Percentiles rank a stretch among this genome's conserved stretches.
Conservation (phyloP, 2,888 invertebrate genomes). For the Rhodophaea formosa region DNA sequence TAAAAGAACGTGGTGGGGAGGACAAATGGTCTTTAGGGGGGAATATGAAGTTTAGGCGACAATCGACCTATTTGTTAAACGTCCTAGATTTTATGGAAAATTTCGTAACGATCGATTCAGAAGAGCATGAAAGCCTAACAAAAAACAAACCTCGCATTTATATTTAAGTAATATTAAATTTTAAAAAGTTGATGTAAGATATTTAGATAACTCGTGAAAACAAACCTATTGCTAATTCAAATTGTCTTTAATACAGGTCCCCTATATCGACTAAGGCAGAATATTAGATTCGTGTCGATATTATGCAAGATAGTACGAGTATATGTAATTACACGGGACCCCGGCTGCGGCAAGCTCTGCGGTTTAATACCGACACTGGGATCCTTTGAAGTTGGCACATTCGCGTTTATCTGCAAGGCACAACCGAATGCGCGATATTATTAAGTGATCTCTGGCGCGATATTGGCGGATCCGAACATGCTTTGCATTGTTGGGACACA, state of each 20-base stretch:
- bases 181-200: no score
- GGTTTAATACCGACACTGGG: constrained; percentile 29
- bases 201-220: no score
- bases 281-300: background rate
- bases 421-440: background rate
- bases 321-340: constrained; percentile 16
- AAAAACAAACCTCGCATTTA: no score
- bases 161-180: no score
- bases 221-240: no score
- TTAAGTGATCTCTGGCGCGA: background rate
- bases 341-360: constrained; percentile 22
- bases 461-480: constrained; percentile 16
- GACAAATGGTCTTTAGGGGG: background rate
- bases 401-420: constrained; percentile 26
- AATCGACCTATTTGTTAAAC: no score
- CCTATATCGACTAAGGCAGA: background rate
- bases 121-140: no score
- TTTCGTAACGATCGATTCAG: no score
- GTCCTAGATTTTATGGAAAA: no score
- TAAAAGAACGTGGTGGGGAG: background rate
- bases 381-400: constrained; percentile 30
- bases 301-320: background rate
- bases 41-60: background rate
- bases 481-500: constrained; percentile 1
- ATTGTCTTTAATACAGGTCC: no score